Base-by-base conservation (phyloP, 1,140 invertebrate species). In the Diuraphis noxia region DNA sequence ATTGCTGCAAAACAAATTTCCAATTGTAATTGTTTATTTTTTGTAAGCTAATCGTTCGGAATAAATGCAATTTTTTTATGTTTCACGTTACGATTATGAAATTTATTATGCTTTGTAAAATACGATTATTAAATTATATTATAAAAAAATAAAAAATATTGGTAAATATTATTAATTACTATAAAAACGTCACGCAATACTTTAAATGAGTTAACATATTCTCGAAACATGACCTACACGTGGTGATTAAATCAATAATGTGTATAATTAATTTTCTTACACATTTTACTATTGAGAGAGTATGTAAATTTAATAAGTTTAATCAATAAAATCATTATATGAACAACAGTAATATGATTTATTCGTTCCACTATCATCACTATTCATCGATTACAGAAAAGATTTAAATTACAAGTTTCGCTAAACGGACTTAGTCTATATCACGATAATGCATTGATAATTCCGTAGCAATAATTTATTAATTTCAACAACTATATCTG, bases 1-100 rank as follows among this genome's bases (percentile, higher is more conserved):
- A 63, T n/a, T 5, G 7, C 56, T 72, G 56, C 56, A 85, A 49
- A 85, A 85, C n/a, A 85, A 85, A 49, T 85, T 46, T 82, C 49
- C 17, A 85, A 85, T 34, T 25, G 41, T 46, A 43, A 43, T 84
- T 84, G 40, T 43, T 84, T 84, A 21, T 36, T 72, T 72, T 82
- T 19, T 43, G 30, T 43, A 21, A 43, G n/a, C 82, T 85, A 85
- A 85, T 85, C 41, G 43, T 23, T 85, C 13, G 82, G 17, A 85
- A 85, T 34, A 46, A 63, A 49, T 23, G 13, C 41, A 46, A 43
- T 46, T 46, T 46, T 85, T 85, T 85, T n/a, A 46, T 49, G 19
- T 7, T 85, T 19, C 23, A 13, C 43, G 1, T 46, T 34, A 21
- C 3, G 19, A n/a, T n/a, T 85, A 9, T 8, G 36, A 2, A 36